A percentile compares a stretch with the other conserved stretches of the same genome.
These are phyloP conservation scores for Shinisaurus crocodilurus DNA, from an alignment of 2,113 vertebrate species.

Conservation along the genomic window DNA sequence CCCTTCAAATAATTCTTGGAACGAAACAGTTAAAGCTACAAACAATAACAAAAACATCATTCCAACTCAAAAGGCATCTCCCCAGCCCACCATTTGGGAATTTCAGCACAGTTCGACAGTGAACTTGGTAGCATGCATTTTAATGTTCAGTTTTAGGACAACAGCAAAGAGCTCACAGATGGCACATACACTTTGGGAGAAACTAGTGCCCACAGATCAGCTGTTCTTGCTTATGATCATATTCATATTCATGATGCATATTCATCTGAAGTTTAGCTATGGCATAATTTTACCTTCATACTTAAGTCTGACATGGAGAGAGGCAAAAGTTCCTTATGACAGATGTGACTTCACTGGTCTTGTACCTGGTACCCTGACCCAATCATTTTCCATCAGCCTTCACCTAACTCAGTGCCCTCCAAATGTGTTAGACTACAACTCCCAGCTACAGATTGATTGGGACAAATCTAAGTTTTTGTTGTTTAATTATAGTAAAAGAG, in stretches of 20 bases:
- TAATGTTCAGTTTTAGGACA: not conserved
- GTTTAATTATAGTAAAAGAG: too few relatives aligned
- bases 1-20: not conserved
- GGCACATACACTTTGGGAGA: too few relatives aligned
- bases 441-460: too few relatives aligned
- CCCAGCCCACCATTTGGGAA: not conserved
- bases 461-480: too few relatives aligned
- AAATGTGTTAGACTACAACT: too few relatives aligned
- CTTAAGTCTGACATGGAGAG: not conserved
- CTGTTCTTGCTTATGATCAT: not conserved
- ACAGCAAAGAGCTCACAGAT: not conserved
- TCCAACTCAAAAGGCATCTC: not conserved
- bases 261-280: not conserved
- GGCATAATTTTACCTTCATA: not conserved
- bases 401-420: too few relatives aligned
- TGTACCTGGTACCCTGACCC: not conserved
- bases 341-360: not conserved
- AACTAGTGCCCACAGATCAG: not conserved
- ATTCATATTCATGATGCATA: not conserved
- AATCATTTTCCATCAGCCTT: not conserved
- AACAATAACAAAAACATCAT: not conserved
- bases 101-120: not conserved
- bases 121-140: not conserved
- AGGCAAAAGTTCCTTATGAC: not conserved
- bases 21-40: not conserved